Conservation (phyloP, 92 coral and sea anemone species). For the Actinostola sp. region DNA sequence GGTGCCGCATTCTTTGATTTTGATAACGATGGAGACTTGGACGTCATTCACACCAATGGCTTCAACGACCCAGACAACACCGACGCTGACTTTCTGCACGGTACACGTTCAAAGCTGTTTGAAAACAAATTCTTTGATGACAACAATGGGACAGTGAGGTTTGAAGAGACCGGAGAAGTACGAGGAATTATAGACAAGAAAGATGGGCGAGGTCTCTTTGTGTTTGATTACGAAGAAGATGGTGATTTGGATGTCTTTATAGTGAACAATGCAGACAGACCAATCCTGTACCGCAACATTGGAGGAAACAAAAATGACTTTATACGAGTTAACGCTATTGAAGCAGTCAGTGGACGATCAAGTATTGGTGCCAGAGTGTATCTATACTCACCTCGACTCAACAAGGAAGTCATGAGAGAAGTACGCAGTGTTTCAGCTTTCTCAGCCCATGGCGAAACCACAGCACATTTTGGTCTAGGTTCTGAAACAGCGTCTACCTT, state of each 20-base stretch:
- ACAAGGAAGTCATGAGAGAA: conserved; percentile 76
- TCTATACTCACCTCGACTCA: conserved; percentile 78
- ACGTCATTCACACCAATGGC: conserved; percentile 92
- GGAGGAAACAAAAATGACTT: conserved; percentile 89
- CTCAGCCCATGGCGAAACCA: conserved; percentile 86
- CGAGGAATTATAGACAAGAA: conserved; percentile 80
- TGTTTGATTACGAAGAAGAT: conserved; percentile 96
- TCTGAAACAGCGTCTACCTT: conserved; percentile 77
- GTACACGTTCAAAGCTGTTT: conserved; percentile 81
- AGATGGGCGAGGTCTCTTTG: conserved; percentile 92
- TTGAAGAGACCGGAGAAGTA: conserved; percentile 72
- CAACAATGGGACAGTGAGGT: conserved; percentile 57
- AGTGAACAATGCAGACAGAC: conserved; percentile 77
- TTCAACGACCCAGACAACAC: conserved; percentile 97
- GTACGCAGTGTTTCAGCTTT: conserved; percentile 78
- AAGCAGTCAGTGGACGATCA: conserved; percentile 81
- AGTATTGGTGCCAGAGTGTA: conserved; percentile 88
- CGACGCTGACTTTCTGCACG: conserved; percentile 94
- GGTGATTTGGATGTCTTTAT: conserved; percentile 94
- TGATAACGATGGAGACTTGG: conserved; percentile 98
- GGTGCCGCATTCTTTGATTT: conserved; percentile 95
- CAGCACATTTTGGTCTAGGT: conserved; percentile 91
- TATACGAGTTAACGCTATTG: conserved; percentile 86
- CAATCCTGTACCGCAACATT: conserved; percentile 87
- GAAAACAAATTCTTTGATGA: conserved; percentile 83